phyloP scores from a whole-genome alignment of 1,140 invertebrate genomes.

The Yoshiicerus persimilis region DNA sequence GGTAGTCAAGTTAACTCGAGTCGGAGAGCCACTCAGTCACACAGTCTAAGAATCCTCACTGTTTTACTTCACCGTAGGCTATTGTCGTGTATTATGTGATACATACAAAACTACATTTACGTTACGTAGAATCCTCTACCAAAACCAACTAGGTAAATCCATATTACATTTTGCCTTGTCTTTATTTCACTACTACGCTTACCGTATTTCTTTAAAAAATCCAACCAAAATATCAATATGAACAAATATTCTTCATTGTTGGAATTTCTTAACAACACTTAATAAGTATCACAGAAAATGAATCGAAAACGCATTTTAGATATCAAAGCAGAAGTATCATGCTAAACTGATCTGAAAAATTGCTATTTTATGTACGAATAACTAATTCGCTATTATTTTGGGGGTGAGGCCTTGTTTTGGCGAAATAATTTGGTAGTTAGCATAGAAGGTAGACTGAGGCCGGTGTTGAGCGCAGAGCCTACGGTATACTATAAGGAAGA shows the following conservation, averaged over 20 bases:
- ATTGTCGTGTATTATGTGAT: not conserved
- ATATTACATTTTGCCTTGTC: not conserved
- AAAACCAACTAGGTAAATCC: too few species aligned
- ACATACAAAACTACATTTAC: too few species aligned
- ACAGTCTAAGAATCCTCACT: not conserved
- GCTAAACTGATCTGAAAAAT: too few species aligned
- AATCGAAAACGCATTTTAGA: too few species aligned
- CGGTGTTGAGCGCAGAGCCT: not conserved
- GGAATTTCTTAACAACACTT: too few species aligned
- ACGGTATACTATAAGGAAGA: not conserved
- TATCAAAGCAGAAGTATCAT: too few species aligned
- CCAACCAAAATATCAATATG: not conserved
- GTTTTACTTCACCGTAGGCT: not conserved
- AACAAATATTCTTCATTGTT: not conserved
- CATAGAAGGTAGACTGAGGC: not conserved
- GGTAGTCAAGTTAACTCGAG: constrained; percentile 11
- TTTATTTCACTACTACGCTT: not conserved
- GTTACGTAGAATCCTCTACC: too few species aligned
- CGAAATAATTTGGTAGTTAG: not conserved
- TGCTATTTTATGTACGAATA: too few species aligned
- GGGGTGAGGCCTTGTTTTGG: too few species aligned
- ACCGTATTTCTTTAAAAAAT: not conserved
- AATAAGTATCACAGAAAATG: too few species aligned
- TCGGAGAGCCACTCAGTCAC: not conserved
- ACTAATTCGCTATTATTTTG: too few species aligned